Conservation (phyloP, 2,113 vertebrate species). For the Sus scrofa region DNA sequence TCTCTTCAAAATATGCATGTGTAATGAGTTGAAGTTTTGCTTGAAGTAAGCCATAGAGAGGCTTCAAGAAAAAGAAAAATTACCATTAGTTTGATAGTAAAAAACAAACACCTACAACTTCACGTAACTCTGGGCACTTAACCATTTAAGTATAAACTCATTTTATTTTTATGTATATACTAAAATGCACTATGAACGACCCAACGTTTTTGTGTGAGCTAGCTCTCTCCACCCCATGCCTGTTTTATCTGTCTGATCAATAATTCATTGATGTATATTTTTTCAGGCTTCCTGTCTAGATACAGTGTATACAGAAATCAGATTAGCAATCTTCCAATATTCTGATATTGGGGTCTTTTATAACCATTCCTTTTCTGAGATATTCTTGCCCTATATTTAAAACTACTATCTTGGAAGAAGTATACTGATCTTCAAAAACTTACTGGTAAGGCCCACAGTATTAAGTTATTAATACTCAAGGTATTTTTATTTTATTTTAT, state of each 20-base stretch:
- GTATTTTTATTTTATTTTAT: no score
- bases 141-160: not conserved
- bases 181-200: not conserved
- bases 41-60: constrained; percentile 97
- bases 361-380: not conserved
- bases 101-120: not conserved
- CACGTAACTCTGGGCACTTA: not conserved
- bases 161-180: not conserved
- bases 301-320: not conserved
- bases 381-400: constrained; percentile 40
- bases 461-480: constrained; percentile 2
- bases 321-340: constrained; percentile 28
- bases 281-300: not conserved
- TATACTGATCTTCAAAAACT: not conserved
- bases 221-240: not conserved
- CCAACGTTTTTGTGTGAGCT: not conserved
- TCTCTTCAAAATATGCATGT: constrained; percentile 99
- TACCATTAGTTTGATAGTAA: constrained; percentile 34
- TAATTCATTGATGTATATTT: not conserved
- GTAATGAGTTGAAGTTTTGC: constrained; percentile 99
- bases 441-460: not conserved
- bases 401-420: constrained; percentile 16
- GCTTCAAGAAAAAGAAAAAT: constrained; percentile 87
- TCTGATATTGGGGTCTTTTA: not conserved
- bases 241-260: not conserved